A percentile compares a stretch with the other conserved stretches of the same genome.
These are phyloP conservation scores for Oscheius sp. DNA, from an alignment of 2,888 invertebrate species.

Conservation along the genomic window DNA sequence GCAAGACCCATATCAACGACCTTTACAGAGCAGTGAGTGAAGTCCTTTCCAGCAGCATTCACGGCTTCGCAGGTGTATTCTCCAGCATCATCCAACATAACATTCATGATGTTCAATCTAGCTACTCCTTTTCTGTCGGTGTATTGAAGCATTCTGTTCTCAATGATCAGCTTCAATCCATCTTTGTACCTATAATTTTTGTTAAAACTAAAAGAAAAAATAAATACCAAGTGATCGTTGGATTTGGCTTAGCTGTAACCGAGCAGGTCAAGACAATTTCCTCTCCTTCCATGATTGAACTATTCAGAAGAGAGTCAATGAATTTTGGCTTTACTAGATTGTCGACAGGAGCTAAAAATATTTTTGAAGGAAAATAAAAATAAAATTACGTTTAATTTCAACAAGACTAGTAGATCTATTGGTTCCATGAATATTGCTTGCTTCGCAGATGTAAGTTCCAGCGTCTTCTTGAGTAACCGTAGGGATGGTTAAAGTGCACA, in stretches of 20 bases:
- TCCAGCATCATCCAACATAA: constrained; percentile 55
- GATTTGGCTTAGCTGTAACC: constrained; percentile 57
- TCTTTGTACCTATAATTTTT: constrained; percentile 62
- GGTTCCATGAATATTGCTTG: constrained; percentile 55
- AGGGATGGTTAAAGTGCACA: constrained; percentile 92
- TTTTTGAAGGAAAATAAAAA: neutral
- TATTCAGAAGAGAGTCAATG: constrained; percentile 61
- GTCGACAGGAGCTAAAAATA: constrained; percentile 46
- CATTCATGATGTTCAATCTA: constrained; percentile 65
- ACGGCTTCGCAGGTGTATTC: constrained; percentile 68
- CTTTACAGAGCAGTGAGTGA: constrained; percentile 65
- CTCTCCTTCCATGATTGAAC: constrained; percentile 57
- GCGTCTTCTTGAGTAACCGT: constrained; percentile 92
- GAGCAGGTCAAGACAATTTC: constrained; percentile 66
- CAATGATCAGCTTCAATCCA: constrained; percentile 65
- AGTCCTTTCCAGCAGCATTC: constrained; percentile 65
- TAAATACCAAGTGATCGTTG: constrained; percentile 52
- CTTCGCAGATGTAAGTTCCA: constrained; percentile 89
- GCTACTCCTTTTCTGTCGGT: constrained; percentile 66
- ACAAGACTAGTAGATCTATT: constrained; percentile 45
- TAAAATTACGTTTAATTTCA: constrained; percentile 42
- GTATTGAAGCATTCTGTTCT: constrained; percentile 67
- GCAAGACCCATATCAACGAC: constrained; percentile 56
- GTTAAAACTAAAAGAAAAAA: no score
- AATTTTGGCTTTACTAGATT: constrained; percentile 61